A percentile compares a stretch with the other conserved stretches of the same genome.
Conservation (phyloP, 2,113 vertebrate genomes). For the Cynoglossus semilaevis region DNA sequence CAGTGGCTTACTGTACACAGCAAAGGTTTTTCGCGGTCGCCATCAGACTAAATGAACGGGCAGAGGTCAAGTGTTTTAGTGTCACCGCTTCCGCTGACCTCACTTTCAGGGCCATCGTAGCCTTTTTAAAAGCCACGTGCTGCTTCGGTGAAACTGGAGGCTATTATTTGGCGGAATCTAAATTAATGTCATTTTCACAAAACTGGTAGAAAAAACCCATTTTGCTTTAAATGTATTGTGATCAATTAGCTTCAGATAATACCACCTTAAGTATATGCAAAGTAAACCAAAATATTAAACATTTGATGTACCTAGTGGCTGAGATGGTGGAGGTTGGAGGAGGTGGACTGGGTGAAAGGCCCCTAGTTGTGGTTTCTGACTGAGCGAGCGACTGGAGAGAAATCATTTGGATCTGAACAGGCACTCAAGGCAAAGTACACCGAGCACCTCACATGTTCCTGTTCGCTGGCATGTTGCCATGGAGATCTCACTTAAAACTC, state of each 20-base stretch:
- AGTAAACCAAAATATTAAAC: too few relatives aligned
- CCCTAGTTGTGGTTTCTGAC: slow-evolving; percentile 16
- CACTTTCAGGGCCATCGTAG: too few relatives aligned
- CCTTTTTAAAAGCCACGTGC: too few relatives aligned
- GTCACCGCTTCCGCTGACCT: too few relatives aligned
- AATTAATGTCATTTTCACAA: too few relatives aligned
- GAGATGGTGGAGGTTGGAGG: slow-evolving; percentile 32
- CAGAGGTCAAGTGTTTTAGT: slow-evolving; percentile 26
- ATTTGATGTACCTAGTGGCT: slow-evolving; percentile 28
- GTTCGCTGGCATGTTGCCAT: slow-evolving; percentile 65
- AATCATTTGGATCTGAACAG: slow-evolving; percentile 51
- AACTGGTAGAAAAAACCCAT: too few relatives aligned
- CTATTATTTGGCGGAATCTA: too few relatives aligned
- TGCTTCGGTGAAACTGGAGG: too few relatives aligned
- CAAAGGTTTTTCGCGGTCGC: slow-evolving; percentile 32
- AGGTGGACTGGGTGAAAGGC: slow-evolving; percentile 50
- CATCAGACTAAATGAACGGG: slow-evolving; percentile 33
- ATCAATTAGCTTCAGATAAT: too few relatives aligned
- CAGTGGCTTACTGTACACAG: slow-evolving; percentile 1
- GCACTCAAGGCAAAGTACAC: slow-evolving; percentile 62
- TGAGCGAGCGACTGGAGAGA: slow-evolving; percentile 17
- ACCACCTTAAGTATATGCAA: too few relatives aligned
- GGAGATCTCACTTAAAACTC: slow-evolving; percentile 62
- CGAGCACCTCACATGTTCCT: slow-evolving; percentile 46
- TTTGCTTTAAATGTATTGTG: too few relatives aligned